Conservation (phyloP, 2,888 invertebrate species). For the Chironomus riparius region DNA sequence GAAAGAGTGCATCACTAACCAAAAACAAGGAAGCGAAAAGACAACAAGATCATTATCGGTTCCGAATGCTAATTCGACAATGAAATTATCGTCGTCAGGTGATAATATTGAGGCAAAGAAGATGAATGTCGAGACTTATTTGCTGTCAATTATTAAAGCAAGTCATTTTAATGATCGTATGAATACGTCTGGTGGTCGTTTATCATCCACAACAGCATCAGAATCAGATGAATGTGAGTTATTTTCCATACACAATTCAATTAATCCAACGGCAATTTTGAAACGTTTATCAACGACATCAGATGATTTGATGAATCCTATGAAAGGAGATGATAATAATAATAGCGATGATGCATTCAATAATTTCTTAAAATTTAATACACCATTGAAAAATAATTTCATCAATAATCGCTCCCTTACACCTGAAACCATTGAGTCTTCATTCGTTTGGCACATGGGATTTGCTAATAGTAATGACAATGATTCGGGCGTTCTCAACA, state of each 20-base stretch:
- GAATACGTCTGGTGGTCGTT: conserved; percentile 20
- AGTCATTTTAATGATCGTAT: conserved; percentile 26
- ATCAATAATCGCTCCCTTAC: conserved; percentile 16
- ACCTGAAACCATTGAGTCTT: conserved; percentile 1
- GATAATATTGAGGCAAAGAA: conserved; percentile 4
- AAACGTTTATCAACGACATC: conserved; percentile 12
- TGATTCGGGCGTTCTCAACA: not conserved
- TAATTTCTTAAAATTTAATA: conserved; percentile 26
- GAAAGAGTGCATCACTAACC: conserved; percentile 6
- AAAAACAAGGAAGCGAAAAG: not conserved
- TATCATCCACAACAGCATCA: conserved; percentile 23
- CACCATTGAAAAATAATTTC: conserved; percentile 25
- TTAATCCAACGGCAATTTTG: not conserved
- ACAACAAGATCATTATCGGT: conserved; percentile 2
- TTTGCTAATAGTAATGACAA: not conserved
- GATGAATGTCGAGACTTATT: conserved; percentile 23
- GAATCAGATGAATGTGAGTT: conserved; percentile 24
- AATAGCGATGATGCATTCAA: conserved; percentile 14
- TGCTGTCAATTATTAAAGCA: conserved; percentile 24
- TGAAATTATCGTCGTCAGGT: not conserved
- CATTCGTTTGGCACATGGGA: conserved; percentile 26
- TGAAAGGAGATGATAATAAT: not conserved
- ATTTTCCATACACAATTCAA: conserved; percentile 19
- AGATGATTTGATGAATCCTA: not conserved
- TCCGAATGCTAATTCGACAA: not conserved